phyloP scores from a whole-genome alignment of 2,888 invertebrate genomes.

The Perizoma affinitatum region DNA sequence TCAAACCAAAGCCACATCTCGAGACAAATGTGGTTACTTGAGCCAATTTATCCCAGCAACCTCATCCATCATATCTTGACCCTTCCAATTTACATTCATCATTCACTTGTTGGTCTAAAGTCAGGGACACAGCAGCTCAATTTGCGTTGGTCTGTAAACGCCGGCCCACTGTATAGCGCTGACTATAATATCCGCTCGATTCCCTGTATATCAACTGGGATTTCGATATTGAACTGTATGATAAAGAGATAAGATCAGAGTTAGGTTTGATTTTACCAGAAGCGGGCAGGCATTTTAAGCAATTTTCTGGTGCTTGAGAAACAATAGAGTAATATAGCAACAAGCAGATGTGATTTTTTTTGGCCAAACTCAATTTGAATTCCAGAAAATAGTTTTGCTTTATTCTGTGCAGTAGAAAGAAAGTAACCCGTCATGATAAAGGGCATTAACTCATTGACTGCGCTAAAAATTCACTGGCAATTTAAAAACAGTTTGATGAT shows the following conservation, averaged over 20 bases:
- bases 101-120: conserved; percentile 37
- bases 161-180: conserved; percentile 68
- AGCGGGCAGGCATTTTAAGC: conserved; percentile 38
- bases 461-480: no score
- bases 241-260: conserved; percentile 38
- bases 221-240: conserved; percentile 54
- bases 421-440: no score
- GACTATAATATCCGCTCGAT: conserved; percentile 79
- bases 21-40: conserved; percentile 74
- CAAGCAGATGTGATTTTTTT: no score
- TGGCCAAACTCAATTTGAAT: no score
- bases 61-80: conserved; percentile 59
- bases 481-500: no score
- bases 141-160: conserved; percentile 59
- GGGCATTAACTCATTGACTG: no score
- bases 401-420: no score
- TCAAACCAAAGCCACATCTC: conserved; percentile 61
- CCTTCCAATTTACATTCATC: conserved; percentile 52
- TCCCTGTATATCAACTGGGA: conserved; percentile 57
- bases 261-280: conserved; percentile 26
- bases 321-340: conserved; percentile 17
- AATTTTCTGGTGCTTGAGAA: conserved; percentile 38
- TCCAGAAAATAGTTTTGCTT: no score
- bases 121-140: conserved; percentile 52
- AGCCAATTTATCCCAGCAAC: conserved; percentile 73